Conservation (phyloP, 2,797 vertebrate species). For the Acanthopagrus latus region DNA sequence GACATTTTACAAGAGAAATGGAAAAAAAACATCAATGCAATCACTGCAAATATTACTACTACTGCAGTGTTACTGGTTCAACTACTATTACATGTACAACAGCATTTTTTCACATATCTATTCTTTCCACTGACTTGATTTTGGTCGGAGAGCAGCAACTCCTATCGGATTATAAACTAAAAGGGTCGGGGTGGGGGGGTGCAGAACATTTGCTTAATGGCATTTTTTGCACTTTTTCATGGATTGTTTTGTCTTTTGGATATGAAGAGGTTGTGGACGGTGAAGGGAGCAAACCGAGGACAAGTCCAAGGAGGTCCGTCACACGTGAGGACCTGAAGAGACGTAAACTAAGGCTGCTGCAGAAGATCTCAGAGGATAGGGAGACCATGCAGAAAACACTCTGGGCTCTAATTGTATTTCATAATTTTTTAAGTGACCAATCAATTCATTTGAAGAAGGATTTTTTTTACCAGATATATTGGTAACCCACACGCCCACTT, state of each 20-base stretch:
- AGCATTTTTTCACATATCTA: slow-evolving; percentile 81
- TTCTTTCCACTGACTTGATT: slow-evolving; percentile 84
- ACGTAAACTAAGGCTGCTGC: slow-evolving; percentile 61
- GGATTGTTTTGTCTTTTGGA: slow-evolving; percentile 81
- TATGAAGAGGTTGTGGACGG: slow-evolving; percentile 61
- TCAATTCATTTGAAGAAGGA: slow-evolving; percentile 70
- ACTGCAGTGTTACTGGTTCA: slow-evolving; percentile 77
- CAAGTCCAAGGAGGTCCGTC: slow-evolving; percentile 59
- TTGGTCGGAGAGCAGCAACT: slow-evolving; percentile 76
- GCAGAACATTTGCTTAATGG: slow-evolving; percentile 86
- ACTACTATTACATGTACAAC: slow-evolving; percentile 81
- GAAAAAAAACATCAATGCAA: slow-evolving; percentile 79
- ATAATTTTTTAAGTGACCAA: slow-evolving; percentile 79
- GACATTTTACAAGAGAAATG: slow-evolving; percentile 94
- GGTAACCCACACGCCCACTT: slow-evolving; percentile 69
- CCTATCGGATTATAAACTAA: slow-evolving; percentile 91
- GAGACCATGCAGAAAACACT: slow-evolving; percentile 77
- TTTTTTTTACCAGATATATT: slow-evolving; percentile 69
- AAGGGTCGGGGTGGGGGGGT: slow-evolving; percentile 63
- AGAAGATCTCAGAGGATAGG: slow-evolving; percentile 76
- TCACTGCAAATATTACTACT: slow-evolving; percentile 82
- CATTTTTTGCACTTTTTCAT: slow-evolving; percentile 91
- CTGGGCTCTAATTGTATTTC: slow-evolving; percentile 81
- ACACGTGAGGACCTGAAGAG: slow-evolving; percentile 57
- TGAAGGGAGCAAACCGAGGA: slow-evolving; percentile 59